Evolutionary conservation across 2,113 vertebrate genomes (phyloP).

Genomic region (Puma concolor): DNA sequence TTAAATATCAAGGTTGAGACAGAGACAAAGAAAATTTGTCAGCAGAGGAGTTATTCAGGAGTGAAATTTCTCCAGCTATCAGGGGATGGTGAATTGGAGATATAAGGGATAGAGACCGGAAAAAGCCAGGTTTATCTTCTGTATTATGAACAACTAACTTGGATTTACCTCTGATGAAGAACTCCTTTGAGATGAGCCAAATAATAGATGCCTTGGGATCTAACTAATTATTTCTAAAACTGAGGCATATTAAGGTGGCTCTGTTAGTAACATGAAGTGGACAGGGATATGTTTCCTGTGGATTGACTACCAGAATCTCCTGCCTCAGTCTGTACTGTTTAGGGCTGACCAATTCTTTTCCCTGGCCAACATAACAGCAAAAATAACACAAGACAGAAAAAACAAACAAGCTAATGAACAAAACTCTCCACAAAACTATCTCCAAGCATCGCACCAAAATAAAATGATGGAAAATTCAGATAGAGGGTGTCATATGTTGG

Average conservation of each 20-base stretch:
- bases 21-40: not conserved
- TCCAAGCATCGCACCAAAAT: not conserved
- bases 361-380: not conserved
- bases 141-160: not conserved
- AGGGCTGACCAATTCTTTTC: not conserved
- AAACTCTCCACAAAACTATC: not conserved
- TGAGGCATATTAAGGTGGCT: not conserved
- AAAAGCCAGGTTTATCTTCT: not conserved
- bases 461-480: not conserved
- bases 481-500: not conserved
- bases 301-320: not conserved
- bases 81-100: not conserved
- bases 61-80: not conserved
- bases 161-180: not conserved
- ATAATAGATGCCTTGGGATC: not conserved
- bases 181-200: not conserved
- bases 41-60: not conserved
- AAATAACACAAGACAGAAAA: not conserved
- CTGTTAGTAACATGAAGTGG: not conserved
- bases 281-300: not conserved
- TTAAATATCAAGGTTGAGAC: not conserved
- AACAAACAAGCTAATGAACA: not conserved
- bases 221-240: not conserved
- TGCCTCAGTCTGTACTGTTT: not conserved
- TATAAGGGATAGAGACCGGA: not conserved